Evolutionary conservation across 2,888 invertebrate species (phyloP).

Genomic region (Tetheella fluctuosa): DNA sequence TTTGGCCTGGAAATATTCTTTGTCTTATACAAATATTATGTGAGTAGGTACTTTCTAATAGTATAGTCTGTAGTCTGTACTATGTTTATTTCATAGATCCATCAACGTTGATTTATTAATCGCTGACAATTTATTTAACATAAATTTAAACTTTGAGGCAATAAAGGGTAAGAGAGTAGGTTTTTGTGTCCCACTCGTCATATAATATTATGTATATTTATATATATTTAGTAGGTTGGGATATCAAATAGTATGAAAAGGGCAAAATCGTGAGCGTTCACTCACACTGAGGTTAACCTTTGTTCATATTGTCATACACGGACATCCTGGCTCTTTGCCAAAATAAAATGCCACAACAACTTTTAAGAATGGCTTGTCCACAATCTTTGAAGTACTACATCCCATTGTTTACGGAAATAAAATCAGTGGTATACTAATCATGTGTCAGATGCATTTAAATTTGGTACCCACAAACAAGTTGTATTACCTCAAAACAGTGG

Average conservation of each 20-base stretch:
- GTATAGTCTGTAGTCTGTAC: too few relatives aligned
- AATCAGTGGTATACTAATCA: slow-evolving; percentile 34
- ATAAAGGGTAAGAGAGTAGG: too few relatives aligned
- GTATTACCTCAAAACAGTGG: slow-evolving; percentile 20
- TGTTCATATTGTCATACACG: slow-evolving; percentile 10
- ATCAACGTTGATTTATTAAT: too few relatives aligned
- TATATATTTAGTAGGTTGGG: neutral
- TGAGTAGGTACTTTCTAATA: too few relatives aligned
- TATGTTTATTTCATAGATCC: too few relatives aligned
- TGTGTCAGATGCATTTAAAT: slow-evolving; percentile 18
- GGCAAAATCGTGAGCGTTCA: slow-evolving; percentile 5
- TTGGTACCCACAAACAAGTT: neutral
- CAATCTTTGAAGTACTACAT: slow-evolving; percentile 19
- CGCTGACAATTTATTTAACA: too few relatives aligned
- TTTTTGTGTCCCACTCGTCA: too few relatives aligned
- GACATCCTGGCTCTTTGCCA: slow-evolving; percentile 35
- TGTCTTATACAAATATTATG: neutral
- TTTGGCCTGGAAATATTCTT: slow-evolving; percentile 8
- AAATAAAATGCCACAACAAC: slow-evolving; percentile 25
- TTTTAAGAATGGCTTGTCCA: neutral
- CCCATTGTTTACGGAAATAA: slow-evolving; percentile 40
- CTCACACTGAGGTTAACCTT: slow-evolving; percentile 6
- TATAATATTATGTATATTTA: too few relatives aligned
- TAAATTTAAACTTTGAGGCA: too few relatives aligned
- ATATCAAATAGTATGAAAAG: neutral